Base-by-base conservation (phyloP, 2,888 invertebrate genomes). In the Erebia aethiops region DNA sequence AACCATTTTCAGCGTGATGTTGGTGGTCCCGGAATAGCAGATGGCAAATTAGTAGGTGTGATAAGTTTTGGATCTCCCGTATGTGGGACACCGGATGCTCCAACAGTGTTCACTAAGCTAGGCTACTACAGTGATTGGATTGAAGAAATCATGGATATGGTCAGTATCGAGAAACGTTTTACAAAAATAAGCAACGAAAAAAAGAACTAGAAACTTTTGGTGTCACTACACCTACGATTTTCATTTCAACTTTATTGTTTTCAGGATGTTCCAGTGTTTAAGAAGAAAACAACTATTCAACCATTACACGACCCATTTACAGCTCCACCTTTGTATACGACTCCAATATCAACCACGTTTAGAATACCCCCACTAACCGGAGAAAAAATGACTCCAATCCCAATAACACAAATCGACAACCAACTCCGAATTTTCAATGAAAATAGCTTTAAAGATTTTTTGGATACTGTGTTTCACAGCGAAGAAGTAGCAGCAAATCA, bases 61-160 rank as follows among this genome's bases (percentile, higher is more conserved):
- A 79, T 89, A 43, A 91, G 90, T 74, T 91, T 91, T 67, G 92
- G 91, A 0, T 84, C 91, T 0, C 87, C 89, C 0, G 79, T 79
- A 1, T 92, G 92, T 46, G 92, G 91, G 0, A 79, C 85, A 0
- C 81, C 82, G 0, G 88, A 91, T 41, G 82, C 87, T 0, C 92
- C 92, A 0, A 92, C 92, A 0, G 92, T 92, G 46, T 92, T 92
- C 77, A 90, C 87, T 58, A 91, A 89, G 71, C 26, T 91, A 2
- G 91, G 90, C 0, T 86, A 78, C 77, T 91, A 90, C 69, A 58
- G 78, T 1, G 80, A 86, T 1, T 92, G 92, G 92, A 90, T 92
- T 21, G 82, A 90, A 9, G 73, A 74, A 0, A 86, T 90, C 9
- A 84, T 91, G 81, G 80, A 84, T 1, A 80, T 83, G 88, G 91